These are phyloP conservation scores for Sinodicranocentrus sp. DNA, from an alignment of 2,888 invertebrate species.

Conservation along the genomic window DNA sequence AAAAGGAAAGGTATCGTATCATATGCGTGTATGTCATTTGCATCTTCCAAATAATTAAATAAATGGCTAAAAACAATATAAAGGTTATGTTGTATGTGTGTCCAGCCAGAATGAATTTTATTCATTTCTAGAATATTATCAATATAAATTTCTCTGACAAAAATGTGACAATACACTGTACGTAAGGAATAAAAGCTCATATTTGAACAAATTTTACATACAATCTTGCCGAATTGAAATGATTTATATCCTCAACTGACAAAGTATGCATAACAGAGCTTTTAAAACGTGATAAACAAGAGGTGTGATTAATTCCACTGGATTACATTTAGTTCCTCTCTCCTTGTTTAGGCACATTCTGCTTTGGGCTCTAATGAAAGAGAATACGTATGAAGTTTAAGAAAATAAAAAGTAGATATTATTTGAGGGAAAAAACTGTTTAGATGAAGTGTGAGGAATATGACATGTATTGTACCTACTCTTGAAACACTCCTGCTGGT, in stretches of 20 bases:
- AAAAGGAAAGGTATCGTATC: no score
- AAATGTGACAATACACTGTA: no score
- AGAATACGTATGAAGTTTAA: constrained; percentile 10
- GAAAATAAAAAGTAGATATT: constrained; percentile 37
- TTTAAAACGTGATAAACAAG: constrained; percentile 42
- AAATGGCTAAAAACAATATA: no score
- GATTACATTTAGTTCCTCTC: constrained; percentile 30
- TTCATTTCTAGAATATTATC: no score
- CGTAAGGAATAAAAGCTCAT: constrained; percentile 4
- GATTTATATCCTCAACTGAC: constrained; percentile 25
- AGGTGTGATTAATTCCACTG: constrained; percentile 31
- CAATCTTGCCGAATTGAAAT: background rate
- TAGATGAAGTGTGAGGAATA: constrained; percentile 68
- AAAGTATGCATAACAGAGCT: constrained; percentile 5
- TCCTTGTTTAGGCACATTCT: background rate
- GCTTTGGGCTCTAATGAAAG: constrained; percentile 16
- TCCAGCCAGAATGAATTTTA: no score
- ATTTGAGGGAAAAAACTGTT: background rate
- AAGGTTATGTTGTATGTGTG: no score
- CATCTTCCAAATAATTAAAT: no score
- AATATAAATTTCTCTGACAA: no score
- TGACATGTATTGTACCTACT: constrained; percentile 66
- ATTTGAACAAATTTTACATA: constrained; percentile 2
- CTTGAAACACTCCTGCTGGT: constrained; percentile 66
- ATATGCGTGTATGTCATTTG: no score